Base-by-base conservation (phyloP, 2,888 invertebrate genomes). In the Xylota sylvarum region DNA sequence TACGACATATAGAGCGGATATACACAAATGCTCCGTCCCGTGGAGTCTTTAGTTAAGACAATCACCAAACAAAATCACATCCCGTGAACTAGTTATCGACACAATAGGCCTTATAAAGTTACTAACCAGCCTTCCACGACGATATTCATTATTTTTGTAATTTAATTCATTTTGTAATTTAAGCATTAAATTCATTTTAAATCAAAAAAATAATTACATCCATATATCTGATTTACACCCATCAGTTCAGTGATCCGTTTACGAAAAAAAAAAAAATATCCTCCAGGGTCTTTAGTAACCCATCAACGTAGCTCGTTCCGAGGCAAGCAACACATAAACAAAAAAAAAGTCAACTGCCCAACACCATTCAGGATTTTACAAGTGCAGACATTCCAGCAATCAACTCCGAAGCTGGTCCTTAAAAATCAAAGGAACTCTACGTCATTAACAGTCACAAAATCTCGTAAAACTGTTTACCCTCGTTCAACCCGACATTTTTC, bases 371-470 rank as follows among this genome's bases (percentile, higher is more conserved):
- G 23, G 17, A 50, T 19, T 30, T 4, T 7, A 3, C n/a, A 40
- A 14, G 6, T n/a, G 4, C 12, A 7, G 10, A 37, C 7, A 23
- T 17, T 43, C 14, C 52, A 27, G n/a, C 9, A 12, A n/a, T 23
- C 10, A 50, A 23, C n/a, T 58, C 70, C 43, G 14, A 27, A 46
- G 55, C 76, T 46, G 30, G 46, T 65, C 19, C 48, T 4, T 19
- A 4, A 32, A 60, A 56, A 76, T 60, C 19, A 76, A 80, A 64
- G 56, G 35, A 69, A 64, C 19, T 37, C 58, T 9, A 80, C 40
- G 67, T 76, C 85, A 50, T 81, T 67, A 72, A 72, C 65, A 55
- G 76, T 55, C 48, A 32, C 50, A 17, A 46, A 76, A 65, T 58
- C 50, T 55, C 60, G 23, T 65, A 72, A 80, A 74, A 67, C 32